phyloP scores from a whole-genome alignment of 1,140 invertebrate species.

The Idris sp. region DNA sequence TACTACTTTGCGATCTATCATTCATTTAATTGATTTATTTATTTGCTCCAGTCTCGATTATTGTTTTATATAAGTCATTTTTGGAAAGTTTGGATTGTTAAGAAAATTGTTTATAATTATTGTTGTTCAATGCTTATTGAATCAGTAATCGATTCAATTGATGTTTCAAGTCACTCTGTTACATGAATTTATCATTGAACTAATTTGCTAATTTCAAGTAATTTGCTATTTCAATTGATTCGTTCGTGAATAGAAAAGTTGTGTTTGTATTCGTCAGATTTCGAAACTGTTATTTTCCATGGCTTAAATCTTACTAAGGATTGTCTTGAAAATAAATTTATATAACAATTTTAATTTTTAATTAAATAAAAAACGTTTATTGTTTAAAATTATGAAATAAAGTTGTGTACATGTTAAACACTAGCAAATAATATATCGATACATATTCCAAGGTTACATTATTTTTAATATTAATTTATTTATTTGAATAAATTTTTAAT shows the following conservation, averaged over 20 bases:
- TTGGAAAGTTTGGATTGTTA: neutral
- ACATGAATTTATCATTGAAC: conserved; percentile 47
- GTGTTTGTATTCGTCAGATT: no score
- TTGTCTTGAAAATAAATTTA: no score
- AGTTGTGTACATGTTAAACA: no score
- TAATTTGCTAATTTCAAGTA: conserved; percentile 49
- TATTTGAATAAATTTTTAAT: no score
- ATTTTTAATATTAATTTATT: no score
- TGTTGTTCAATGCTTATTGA: conserved; percentile 19
- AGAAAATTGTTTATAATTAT: conserved; percentile 30
- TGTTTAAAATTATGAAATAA: no score
- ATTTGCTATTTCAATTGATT: conserved; percentile 37
- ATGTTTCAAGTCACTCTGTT: conserved; percentile 6
- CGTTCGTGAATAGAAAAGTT: conserved; percentile 40
- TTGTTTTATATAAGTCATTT: conserved; percentile 29
- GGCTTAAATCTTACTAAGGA: no score
- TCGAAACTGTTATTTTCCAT: no score
- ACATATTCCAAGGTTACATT: no score
- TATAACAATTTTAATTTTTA: no score
- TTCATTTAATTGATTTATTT: conserved; percentile 27
- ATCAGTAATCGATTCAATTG: conserved; percentile 31
- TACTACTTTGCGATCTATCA: neutral
- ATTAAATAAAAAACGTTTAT: no score
- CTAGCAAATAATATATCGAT: no score
- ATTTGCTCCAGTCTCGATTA: neutral